Evolutionary conservation across 2,113 vertebrate genomes (phyloP).

Genomic region (Syrmaticus mikado): DNA sequence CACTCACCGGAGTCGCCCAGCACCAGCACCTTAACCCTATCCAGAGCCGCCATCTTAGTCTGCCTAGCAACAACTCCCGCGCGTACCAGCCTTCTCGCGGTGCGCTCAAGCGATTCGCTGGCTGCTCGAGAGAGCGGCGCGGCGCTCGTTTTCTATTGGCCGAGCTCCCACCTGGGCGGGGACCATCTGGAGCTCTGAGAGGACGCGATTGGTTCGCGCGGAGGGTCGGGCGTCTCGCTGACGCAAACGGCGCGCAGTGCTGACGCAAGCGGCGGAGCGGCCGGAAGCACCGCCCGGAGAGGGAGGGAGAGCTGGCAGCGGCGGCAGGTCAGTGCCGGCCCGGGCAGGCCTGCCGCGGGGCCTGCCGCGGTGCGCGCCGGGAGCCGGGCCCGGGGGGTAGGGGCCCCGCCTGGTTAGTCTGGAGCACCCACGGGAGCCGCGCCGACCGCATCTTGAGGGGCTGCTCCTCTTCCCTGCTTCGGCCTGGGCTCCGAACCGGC

Average conservation of each 20-base stretch:
- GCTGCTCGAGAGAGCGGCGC: fast-evolving
- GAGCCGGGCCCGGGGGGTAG: no score
- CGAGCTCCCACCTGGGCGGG: fast-evolving
- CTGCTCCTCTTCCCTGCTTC: neutral
- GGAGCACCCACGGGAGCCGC: no score
- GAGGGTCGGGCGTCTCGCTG: fast-evolving
- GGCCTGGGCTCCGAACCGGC: neutral
- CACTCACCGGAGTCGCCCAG: conserved; percentile 95
- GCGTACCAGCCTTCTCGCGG: neutral
- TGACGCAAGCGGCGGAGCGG: neutral
- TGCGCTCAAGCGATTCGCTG: neutral
- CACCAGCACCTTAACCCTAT: conserved; percentile 94
- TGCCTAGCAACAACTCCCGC: neutral
- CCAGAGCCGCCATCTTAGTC: conserved; percentile 91
- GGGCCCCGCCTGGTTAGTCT: no score
- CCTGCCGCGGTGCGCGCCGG: no score
- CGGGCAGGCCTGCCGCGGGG: no score
- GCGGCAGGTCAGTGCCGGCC: conserved; percentile 54
- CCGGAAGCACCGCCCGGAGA: neutral
- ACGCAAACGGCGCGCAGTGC: neutral
- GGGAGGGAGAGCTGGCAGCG: neutral
- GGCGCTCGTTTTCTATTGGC: fast-evolving
- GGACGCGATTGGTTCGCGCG: neutral
- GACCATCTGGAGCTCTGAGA: fast-evolving
- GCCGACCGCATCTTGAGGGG: neutral